Evolutionary conservation across 2,888 invertebrate species (phyloP).

Genomic region (Caenorhabditis sp.): DNA sequence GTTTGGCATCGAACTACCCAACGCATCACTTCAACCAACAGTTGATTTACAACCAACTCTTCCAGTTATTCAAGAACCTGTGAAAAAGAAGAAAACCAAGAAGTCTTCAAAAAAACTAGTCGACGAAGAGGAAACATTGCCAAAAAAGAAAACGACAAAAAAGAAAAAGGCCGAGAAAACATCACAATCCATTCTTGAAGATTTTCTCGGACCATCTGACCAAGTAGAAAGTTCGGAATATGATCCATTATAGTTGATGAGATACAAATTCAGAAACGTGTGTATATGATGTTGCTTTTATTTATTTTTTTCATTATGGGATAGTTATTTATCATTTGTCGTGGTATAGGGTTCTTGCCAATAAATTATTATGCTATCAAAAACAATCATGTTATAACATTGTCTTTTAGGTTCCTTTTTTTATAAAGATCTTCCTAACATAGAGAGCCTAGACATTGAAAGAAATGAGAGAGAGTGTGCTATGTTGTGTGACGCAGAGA

Average conservation of each 20-base stretch:
- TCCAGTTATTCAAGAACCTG: neutral
- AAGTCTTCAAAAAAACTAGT: neutral
- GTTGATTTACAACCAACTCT: conserved; percentile 11
- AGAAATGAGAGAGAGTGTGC: too few relatives aligned
- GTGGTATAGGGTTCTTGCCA: too few relatives aligned
- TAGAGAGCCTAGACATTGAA: too few relatives aligned
- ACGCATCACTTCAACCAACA: conserved; percentile 7
- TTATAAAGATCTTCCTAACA: too few relatives aligned
- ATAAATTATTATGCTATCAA: too few relatives aligned
- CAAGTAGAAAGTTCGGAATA: conserved; percentile 24
- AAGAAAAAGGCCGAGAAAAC: conserved; percentile 23
- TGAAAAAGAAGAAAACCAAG: conserved; percentile 4
- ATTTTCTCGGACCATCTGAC: conserved; percentile 34
- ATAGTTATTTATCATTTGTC: neutral
- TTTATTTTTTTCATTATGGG: neutral
- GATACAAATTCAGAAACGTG: too few relatives aligned
- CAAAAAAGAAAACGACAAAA: conserved; percentile 20
- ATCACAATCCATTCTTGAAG: conserved; percentile 32
- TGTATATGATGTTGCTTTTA: neutral
- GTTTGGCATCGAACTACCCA: conserved; percentile 23
- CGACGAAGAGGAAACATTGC: neutral
- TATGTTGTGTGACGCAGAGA: too few relatives aligned
- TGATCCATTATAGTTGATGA: conserved; percentile 25
- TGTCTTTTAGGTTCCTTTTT: too few relatives aligned
- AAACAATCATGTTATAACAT: neutral